Conservation (phyloP, 2,888 invertebrate species). For the Drosophila subquinaria region DNA sequence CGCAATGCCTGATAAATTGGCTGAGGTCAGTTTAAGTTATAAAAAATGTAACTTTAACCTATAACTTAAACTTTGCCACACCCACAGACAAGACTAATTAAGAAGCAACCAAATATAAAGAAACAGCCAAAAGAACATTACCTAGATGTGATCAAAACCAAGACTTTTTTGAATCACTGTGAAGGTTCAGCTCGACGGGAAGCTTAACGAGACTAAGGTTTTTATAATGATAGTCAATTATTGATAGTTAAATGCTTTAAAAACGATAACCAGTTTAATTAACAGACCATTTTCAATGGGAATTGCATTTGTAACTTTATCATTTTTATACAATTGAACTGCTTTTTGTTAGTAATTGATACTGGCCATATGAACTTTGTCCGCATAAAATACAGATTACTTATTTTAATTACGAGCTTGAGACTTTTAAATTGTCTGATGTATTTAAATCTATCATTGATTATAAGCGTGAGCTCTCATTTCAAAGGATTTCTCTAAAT, state of each 20-base stretch:
- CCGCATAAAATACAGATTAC: neutral
- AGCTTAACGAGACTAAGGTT: neutral
- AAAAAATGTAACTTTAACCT: neutral
- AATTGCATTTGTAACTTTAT: constrained; percentile 13
- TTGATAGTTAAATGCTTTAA: constrained; percentile 1
- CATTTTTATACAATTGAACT: constrained; percentile 13
- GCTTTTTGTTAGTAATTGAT: constrained; percentile 13
- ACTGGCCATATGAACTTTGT: constrained; percentile 5
- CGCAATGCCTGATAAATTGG: constrained; percentile 57
- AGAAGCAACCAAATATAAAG: neutral
- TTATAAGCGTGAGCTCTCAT: too few relatives aligned
- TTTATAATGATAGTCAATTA: constrained; percentile 20
- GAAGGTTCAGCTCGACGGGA: neutral
- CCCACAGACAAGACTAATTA: constrained; percentile 18
- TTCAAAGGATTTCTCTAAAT: too few relatives aligned
- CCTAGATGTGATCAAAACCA: neutral
- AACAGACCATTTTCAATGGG: constrained; percentile 14
- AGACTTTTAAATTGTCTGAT: too few relatives aligned
- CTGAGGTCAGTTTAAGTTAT: constrained; percentile 59
- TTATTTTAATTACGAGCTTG: neutral
- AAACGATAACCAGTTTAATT: constrained; percentile 24
- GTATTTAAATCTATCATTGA: too few relatives aligned
- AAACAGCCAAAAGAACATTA: neutral
- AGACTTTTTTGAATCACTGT: neutral
- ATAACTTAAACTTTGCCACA: constrained; percentile 28